Evolutionary conservation across 2,797 vertebrate species (phyloP).

Genomic region (Sebastes diploproa): DNA sequence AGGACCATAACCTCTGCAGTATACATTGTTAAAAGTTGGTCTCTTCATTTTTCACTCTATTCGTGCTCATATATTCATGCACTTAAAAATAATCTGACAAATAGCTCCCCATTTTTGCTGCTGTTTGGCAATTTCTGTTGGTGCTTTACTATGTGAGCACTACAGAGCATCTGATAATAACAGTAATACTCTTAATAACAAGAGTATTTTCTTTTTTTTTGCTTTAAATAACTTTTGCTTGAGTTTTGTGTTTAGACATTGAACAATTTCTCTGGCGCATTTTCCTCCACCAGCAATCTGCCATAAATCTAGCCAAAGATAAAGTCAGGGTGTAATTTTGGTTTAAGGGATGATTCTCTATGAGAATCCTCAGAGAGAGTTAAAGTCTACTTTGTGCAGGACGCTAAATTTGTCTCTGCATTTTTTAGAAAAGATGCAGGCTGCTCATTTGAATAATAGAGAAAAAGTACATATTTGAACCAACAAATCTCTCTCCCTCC

Average conservation of each 20-base stretch:
- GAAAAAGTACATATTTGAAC: constrained; percentile 78
- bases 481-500: constrained; percentile 71
- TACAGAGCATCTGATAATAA: not conserved
- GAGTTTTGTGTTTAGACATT: constrained; percentile 27
- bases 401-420: constrained; percentile 66
- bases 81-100: not conserved
- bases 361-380: constrained; percentile 51
- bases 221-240: constrained; percentile 34
- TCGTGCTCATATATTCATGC: not conserved
- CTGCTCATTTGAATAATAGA: constrained; percentile 78
- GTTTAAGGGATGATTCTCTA: constrained; percentile 50
- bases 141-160: not conserved
- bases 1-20: not conserved
- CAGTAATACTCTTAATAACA: constrained; percentile 11
- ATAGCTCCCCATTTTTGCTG: not conserved
- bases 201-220: not conserved
- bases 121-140: constrained; percentile 7
- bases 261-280: constrained; percentile 10
- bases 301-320: constrained; percentile 51
- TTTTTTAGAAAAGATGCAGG: constrained; percentile 68
- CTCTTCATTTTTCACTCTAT: not conserved
- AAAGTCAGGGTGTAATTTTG: constrained; percentile 57
- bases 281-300: constrained; percentile 13
- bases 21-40: not conserved
- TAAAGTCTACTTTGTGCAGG: constrained; percentile 60